These are phyloP conservation scores for Andricus grossulariae DNA, from an alignment of 1,140 invertebrate species.

Conservation along the genomic window DNA sequence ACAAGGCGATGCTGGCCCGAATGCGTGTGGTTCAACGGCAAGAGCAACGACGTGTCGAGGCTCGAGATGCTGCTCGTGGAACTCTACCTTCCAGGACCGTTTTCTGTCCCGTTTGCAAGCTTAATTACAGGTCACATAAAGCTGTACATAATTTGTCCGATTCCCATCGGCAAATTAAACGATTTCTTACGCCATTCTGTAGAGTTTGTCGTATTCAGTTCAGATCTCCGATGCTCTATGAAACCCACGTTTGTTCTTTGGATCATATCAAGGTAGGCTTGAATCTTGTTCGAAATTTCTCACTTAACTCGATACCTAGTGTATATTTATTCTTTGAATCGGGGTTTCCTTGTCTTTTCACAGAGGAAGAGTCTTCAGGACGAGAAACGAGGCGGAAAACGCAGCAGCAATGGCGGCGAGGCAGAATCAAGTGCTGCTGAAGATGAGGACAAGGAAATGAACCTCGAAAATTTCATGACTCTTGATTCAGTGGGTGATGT, in stretches of 20 bases:
- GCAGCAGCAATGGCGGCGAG: slow-evolving; percentile 54
- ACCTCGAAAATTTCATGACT: slow-evolving; percentile 89
- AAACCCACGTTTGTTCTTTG: slow-evolving; percentile 86
- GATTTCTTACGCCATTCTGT: slow-evolving; percentile 88
- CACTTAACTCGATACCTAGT: neutral
- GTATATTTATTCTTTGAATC: slow-evolving; percentile 18
- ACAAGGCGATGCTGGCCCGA: slow-evolving; percentile 82
- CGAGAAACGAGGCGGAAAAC: slow-evolving; percentile 65
- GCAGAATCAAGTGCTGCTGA: slow-evolving; percentile 77
- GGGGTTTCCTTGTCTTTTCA: slow-evolving; percentile 37
- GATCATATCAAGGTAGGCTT: slow-evolving; percentile 84
- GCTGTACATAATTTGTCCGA: slow-evolving; percentile 85
- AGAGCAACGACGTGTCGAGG: slow-evolving; percentile 83
- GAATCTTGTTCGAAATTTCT: slow-evolving; percentile 1
- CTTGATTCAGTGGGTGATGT: slow-evolving; percentile 90
- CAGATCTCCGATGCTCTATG: slow-evolving; percentile 87
- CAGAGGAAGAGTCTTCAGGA: slow-evolving; percentile 68
- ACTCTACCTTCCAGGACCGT: slow-evolving; percentile 79
- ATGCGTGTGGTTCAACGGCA: slow-evolving; percentile 85
- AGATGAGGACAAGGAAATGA: slow-evolving; percentile 84
- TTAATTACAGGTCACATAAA: slow-evolving; percentile 87
- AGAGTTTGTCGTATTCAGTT: slow-evolving; percentile 83
- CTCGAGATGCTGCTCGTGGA: slow-evolving; percentile 81
- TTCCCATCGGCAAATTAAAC: slow-evolving; percentile 87
- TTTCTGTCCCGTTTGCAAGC: slow-evolving; percentile 86